Percentiles rank a stretch among this genome's conserved stretches.
phyloP scores from a whole-genome alignment of 2,888 invertebrate species.

The Drosophila multiciliata region DNA sequence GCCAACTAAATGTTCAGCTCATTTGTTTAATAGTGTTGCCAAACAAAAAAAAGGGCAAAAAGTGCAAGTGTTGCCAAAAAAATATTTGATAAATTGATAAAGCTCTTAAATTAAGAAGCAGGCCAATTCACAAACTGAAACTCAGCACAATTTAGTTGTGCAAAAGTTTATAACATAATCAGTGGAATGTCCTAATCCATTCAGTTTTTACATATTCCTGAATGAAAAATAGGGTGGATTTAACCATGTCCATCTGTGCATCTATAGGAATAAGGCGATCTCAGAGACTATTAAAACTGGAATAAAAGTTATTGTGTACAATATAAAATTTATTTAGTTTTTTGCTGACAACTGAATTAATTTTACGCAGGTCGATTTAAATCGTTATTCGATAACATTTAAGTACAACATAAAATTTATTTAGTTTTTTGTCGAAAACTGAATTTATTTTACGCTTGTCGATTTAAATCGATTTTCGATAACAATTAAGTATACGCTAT shows the following conservation, averaged over 20 bases:
- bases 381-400: neutral
- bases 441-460: neutral
- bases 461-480: neutral
- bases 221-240: neutral
- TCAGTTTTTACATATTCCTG: fast-evolving
- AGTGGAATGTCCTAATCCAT: too few species aligned
- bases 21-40: conserved; percentile 50
- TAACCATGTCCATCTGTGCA: neutral
- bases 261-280: neutral
- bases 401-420: fast-evolving
- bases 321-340: fast-evolving
- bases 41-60: neutral
- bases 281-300: neutral
- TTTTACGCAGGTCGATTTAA: neutral
- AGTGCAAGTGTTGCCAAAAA: conserved; percentile 18
- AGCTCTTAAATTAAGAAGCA: neutral
- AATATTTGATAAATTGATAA: conserved; percentile 39
- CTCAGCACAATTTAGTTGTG: neutral
- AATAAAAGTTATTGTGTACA: neutral
- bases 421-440: neutral
- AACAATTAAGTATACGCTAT: neutral
- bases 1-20: conserved; percentile 43
- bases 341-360: neutral
- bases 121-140: neutral
- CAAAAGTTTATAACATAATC: neutral